phyloP scores from a whole-genome alignment of 2,113 vertebrate species.

The Cyphotilapia sp. region DNA sequence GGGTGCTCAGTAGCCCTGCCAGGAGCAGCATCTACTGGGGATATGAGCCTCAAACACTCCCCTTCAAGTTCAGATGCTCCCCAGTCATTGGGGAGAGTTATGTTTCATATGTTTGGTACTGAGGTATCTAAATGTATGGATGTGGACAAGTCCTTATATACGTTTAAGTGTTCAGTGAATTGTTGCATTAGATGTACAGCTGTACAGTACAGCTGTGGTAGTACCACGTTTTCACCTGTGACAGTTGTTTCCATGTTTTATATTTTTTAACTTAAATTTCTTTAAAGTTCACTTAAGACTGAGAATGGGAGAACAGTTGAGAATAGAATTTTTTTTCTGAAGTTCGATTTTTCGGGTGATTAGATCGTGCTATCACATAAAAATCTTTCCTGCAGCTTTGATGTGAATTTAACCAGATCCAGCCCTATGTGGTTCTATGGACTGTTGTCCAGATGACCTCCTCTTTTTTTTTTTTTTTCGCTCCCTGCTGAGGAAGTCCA shows the following conservation, averaged over 20 bases:
- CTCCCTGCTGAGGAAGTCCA: slow-evolving; percentile 32
- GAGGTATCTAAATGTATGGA: neutral
- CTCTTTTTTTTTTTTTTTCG: neutral
- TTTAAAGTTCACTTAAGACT: neutral
- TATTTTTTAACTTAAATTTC: neutral
- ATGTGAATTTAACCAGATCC: slow-evolving; percentile 29
- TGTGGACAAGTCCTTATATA: neutral
- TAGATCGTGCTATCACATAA: neutral
- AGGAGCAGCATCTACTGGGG: slow-evolving; percentile 42
- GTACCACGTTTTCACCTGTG: neutral
- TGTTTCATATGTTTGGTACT: slow-evolving; percentile 15
- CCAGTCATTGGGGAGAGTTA: neutral
- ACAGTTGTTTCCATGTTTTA: neutral
- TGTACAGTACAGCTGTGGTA: neutral
- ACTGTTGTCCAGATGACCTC: slow-evolving; percentile 58
- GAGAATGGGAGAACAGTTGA: neutral
- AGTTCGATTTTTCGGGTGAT: neutral
- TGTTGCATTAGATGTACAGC: neutral
- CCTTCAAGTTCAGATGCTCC: slow-evolving; percentile 39
- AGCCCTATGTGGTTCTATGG: neutral
- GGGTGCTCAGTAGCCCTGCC: slow-evolving; percentile 47
- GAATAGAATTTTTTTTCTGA: neutral
- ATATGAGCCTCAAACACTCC: slow-evolving; percentile 43
- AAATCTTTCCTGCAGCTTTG: neutral
- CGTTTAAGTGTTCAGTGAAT: neutral